Percentiles rank a stretch among this genome's conserved stretches.
Evolutionary conservation across 2,113 vertebrate genomes (phyloP).

Genomic region (Aleadryas rufinucha): DNA sequence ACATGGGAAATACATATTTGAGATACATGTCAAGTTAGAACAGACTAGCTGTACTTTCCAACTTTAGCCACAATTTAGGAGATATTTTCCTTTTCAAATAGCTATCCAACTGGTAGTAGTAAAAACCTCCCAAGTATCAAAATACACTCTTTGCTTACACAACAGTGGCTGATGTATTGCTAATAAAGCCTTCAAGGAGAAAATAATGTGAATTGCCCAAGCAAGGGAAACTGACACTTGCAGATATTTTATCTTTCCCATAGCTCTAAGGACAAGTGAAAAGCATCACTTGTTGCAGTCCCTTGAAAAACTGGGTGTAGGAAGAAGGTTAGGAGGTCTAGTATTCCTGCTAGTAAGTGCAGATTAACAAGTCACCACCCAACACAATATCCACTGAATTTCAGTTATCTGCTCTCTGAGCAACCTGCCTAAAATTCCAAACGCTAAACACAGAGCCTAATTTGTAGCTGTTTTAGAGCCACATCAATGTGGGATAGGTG

Average conservation of each 20-base stretch:
- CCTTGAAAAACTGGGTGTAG: background rate
- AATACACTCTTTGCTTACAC: background rate
- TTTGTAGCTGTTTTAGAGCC: background rate
- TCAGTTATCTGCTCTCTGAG: slow-evolving; percentile 6
- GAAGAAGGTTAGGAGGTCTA: background rate
- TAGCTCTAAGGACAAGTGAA: background rate
- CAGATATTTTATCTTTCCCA: background rate
- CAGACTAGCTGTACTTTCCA: background rate
- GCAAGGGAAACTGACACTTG: background rate
- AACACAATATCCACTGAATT: background rate
- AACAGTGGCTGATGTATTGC: background rate
- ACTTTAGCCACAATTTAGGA: background rate
- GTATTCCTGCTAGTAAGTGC: background rate
- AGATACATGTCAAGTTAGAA: background rate
- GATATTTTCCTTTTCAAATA: background rate
- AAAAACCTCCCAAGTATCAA: background rate
- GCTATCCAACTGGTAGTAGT: background rate
- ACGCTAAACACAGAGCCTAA: background rate
- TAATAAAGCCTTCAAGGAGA: slow-evolving; percentile 29
- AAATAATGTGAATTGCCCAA: background rate
- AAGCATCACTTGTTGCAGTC: background rate
- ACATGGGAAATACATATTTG: background rate
- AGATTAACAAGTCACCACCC: slow-evolving; percentile 19
- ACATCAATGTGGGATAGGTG: background rate
- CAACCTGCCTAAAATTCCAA: slow-evolving; percentile 6